phyloP scores from a whole-genome alignment of 2,113 vertebrate species.

The Pithys albifrons region DNA sequence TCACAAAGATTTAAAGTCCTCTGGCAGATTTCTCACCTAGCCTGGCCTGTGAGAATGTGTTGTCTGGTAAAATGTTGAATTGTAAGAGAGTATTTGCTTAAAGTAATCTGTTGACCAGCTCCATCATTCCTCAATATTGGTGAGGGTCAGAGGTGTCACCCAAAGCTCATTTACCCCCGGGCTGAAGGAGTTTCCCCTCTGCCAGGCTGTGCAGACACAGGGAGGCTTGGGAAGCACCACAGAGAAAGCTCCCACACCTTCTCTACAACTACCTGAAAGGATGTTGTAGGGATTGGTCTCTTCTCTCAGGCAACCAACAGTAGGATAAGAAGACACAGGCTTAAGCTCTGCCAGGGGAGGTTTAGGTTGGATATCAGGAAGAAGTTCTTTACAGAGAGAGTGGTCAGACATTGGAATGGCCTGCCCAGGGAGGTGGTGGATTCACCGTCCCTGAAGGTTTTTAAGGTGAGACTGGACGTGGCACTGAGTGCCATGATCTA shows the following conservation, averaged over 20 bases:
- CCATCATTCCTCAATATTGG: background rate
- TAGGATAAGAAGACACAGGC: too few species aligned
- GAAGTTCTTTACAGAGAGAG: too few species aligned
- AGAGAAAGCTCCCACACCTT: background rate
- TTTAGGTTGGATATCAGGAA: too few species aligned
- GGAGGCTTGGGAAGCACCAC: background rate
- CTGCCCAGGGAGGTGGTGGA: too few species aligned
- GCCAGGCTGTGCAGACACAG: background rate
- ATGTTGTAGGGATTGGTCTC: too few species aligned
- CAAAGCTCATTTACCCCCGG: accelerated
- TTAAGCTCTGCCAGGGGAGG: too few species aligned
- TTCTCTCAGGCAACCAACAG: too few species aligned
- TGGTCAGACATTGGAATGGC: too few species aligned
- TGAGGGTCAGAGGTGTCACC: background rate
- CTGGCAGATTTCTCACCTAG: background rate
- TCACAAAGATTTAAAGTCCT: background rate
- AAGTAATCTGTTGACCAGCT: background rate
- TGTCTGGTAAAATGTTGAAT: background rate
- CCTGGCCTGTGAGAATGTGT: background rate
- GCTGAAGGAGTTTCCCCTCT: background rate
- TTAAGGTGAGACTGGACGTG: too few species aligned
- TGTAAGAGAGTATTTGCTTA: background rate
- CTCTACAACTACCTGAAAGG: too few species aligned
- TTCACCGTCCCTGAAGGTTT: too few species aligned
- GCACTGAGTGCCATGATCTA: too few species aligned